These are phyloP conservation scores for Lumbricus terrestris DNA, from an alignment of 2,888 invertebrate genomes.

Conservation along the genomic window DNA sequence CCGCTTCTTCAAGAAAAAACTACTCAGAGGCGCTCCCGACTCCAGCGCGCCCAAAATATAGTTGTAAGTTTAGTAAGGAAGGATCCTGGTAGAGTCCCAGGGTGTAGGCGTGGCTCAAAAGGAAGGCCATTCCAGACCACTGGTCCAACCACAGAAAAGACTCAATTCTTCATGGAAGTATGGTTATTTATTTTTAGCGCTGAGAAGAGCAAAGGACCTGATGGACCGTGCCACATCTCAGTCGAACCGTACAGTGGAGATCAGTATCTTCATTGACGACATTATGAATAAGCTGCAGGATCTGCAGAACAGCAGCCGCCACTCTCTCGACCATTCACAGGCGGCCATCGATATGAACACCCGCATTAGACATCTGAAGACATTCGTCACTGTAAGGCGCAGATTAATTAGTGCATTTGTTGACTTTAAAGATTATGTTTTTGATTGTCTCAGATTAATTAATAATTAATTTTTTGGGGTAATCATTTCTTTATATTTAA, in stretches of 20 bases:
- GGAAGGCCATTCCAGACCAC: no score
- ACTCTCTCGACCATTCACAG: constrained; percentile 44
- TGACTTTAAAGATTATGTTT: neutral
- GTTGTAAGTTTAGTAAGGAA: no score
- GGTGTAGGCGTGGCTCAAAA: no score
- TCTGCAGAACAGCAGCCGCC: constrained; percentile 45
- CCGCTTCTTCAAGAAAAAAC: no score
- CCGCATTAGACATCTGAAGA: constrained; percentile 20
- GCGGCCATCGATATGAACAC: constrained; percentile 32
- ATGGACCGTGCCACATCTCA: constrained; percentile 59
- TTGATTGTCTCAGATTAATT: neutral
- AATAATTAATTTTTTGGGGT: no score
- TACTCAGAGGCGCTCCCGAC: no score
- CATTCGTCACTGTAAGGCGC: constrained; percentile 26
- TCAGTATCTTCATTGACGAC: constrained; percentile 50
- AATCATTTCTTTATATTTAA: neutral
- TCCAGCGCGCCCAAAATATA: no score
- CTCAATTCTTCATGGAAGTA: no score
- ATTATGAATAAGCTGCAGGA: constrained; percentile 51
- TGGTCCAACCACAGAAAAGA: no score
- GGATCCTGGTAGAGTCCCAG: no score
- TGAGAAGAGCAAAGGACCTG: constrained; percentile 62
- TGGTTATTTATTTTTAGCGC: constrained; percentile 38
- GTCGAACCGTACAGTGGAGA: constrained; percentile 39
- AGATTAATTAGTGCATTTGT: neutral